Conservation (phyloP, 1,140 invertebrate species). For the Rhagoletis zephyria region DNA sequence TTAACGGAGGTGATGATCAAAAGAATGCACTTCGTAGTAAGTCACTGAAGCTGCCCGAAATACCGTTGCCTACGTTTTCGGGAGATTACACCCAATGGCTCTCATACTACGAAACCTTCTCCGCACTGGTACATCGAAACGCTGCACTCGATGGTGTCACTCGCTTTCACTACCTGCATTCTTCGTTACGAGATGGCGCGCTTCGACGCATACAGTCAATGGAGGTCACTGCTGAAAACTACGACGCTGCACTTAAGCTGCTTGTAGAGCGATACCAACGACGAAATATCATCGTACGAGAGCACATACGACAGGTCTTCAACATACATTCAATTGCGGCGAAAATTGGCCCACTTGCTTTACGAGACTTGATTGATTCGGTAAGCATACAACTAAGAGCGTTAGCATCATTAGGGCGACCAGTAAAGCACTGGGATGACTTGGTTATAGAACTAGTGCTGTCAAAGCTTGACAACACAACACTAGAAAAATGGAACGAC, state of each 20-base stretch:
- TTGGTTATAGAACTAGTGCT: not conserved
- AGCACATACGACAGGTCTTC: not conserved
- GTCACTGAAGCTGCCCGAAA: no score
- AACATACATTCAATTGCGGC: not conserved
- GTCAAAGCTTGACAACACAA: not conserved
- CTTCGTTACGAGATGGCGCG: not conserved
- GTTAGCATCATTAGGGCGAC: not conserved
- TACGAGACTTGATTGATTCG: not conserved
- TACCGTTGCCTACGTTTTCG: no score
- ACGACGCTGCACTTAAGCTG: not conserved
- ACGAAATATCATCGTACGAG: not conserved
- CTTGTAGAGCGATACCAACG: slow-evolving; percentile 7
- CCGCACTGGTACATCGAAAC: no score
- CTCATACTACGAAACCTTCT: no score
- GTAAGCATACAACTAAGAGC: slow-evolving; percentile 4
- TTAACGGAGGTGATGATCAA: no score
- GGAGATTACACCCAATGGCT: no score
- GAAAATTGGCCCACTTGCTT: not conserved
- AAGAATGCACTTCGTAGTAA: no score
- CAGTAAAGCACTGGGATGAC: no score
- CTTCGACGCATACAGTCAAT: not conserved
- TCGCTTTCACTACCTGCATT: not conserved
- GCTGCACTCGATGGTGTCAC: no score
- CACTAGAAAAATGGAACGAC: slow-evolving; percentile 24
- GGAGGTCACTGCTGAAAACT: not conserved